Conservation (phyloP, 2,888 invertebrate species). For the Pachycephus smyrnensis region DNA sequence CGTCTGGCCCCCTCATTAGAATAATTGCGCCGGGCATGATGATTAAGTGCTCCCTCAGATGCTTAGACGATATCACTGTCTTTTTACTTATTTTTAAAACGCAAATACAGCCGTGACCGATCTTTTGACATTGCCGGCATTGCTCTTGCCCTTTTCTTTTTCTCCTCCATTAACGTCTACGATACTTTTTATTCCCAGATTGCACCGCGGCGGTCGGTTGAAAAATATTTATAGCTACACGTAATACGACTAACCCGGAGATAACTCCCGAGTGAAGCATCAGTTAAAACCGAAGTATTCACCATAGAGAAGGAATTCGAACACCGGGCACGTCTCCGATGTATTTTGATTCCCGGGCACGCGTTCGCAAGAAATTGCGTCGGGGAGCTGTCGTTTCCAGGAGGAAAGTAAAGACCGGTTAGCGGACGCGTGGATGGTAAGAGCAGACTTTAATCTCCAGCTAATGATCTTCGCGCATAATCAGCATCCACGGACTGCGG, state of each 20-base stretch:
- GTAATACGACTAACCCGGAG: background rate
- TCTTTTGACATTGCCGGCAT: background rate
- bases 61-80: conserved; percentile 17
- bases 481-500: background rate
- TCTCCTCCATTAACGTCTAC: background rate
- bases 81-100: conserved; percentile 2
- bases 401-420: background rate
- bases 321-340: background rate
- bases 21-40: conserved; percentile 47
- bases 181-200: background rate
- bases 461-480: conserved; percentile 7
- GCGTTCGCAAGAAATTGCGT: conserved; percentile 2
- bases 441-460: background rate
- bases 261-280: background rate
- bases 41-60: conserved; percentile 43
- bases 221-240: background rate
- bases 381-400: background rate
- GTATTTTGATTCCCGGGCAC: background rate
- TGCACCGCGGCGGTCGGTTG: background rate
- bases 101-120: background rate
- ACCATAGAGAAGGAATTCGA: background rate
- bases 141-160: background rate
- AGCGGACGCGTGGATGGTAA: background rate
- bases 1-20: conserved; percentile 50
- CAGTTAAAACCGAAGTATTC: background rate